Base-by-base conservation (phyloP, 2,113 vertebrate genomes). In the Callaeas wilsoni region DNA sequence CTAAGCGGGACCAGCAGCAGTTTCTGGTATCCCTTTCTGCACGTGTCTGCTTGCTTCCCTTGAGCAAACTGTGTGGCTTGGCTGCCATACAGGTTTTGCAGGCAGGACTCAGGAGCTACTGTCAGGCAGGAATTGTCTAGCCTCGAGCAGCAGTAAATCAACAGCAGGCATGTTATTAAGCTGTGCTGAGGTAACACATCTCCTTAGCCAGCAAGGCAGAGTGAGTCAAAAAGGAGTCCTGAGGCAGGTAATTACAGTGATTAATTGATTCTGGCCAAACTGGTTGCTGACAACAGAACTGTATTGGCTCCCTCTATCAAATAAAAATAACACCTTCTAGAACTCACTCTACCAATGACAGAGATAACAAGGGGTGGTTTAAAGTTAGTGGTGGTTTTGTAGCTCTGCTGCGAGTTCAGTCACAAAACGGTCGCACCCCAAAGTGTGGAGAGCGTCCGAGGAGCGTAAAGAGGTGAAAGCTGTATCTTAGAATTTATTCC, bases 51-150 rank as follows among this genome's bases (percentile, higher is more conserved):
- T 78, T 14, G 18, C 84, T 93, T 64, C 42, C 56, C 86, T 44
- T 73, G 85, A 86, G 92, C 77, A 73, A 42, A 85, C 0, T n/a
- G 41, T 77, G 73, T 71, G 89, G 93, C 94, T 96, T 97, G 95
- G 95, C 95, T 86, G 82, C 74, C 17, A 0, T 69, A 35, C 87
- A 74, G 46, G 57, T 90, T 76, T 74, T 68, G 75, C 83, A 84
- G 83, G 94, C 88, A 68, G 47, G 57, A 62, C 69, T 87, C 21
- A 78, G 80, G 82, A 95, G 8, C 88, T 75, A 49, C 88, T 93
- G 90, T 81, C 85, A 87, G 90, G 93, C 90, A 94, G 80, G 90
- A 94, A 94, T 95, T 93, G 79, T 87, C 68, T 96, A 49, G 82
- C 95, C 90, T 95, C 3, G 8, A 80, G 95, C 88, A 88, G 68